Percentiles rank a stretch among this genome's conserved stretches.
Evolutionary conservation across 2,113 vertebrate species (phyloP).

Genomic region (Petromus typicus): DNA sequence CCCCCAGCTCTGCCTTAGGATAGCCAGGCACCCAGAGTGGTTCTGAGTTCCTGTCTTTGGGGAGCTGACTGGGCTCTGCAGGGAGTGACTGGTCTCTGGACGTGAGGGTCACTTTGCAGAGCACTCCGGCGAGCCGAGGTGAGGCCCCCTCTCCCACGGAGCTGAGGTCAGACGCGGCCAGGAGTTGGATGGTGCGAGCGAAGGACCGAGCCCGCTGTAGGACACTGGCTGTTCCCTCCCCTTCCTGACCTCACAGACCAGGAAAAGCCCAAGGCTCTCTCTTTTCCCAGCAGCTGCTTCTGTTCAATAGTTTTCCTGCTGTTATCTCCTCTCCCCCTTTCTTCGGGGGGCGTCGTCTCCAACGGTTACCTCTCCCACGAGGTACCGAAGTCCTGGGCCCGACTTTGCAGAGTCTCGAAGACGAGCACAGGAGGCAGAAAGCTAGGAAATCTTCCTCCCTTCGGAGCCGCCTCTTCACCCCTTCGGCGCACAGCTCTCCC

Average conservation of each 20-base stretch:
- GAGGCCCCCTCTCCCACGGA: neutral
- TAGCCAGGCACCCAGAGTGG: neutral
- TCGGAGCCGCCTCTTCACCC: neutral
- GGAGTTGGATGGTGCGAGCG: constrained; percentile 23
- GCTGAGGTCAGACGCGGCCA: neutral
- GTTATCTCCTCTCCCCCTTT: neutral
- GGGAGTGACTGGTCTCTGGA: neutral
- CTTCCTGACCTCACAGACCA: too few relatives aligned
- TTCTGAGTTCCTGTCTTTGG: neutral
- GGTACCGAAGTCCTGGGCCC: neutral
- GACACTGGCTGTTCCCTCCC: neutral
- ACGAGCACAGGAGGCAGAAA: neutral
- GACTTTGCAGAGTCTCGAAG: neutral
- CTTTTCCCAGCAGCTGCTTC: neutral
- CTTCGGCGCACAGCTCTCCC: fast-evolving
- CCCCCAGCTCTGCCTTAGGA: neutral
- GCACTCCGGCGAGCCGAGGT: neutral
- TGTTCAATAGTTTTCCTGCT: neutral
- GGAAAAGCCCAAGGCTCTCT: neutral
- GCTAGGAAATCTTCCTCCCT: neutral
- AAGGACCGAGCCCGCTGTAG: neutral
- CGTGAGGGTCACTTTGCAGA: neutral
- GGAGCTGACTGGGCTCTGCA: neutral
- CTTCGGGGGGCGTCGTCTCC: neutral
- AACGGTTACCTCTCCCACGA: neutral